These are phyloP conservation scores for Tiaroga cobitis DNA, from an alignment of 2,797 vertebrate genomes.

Conservation along the genomic window DNA sequence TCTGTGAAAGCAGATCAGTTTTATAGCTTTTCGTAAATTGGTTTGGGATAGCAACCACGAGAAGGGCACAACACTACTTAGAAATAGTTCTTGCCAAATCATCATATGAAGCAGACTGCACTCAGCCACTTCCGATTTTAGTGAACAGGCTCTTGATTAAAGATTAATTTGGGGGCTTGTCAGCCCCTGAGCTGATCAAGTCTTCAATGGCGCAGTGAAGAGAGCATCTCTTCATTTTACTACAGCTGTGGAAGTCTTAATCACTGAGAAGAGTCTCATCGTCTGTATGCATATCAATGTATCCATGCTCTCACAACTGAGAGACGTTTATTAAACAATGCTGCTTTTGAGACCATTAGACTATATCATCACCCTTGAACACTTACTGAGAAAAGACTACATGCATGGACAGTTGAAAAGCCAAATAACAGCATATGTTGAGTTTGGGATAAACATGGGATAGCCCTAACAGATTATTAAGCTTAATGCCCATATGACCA, in stretches of 20 bases:
- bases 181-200: slow-evolving; percentile 50
- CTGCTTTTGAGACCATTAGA: background rate
- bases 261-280: slow-evolving; percentile 32
- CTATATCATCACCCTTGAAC: background rate
- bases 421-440: background rate
- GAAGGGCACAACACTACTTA: background rate
- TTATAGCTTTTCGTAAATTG: slow-evolving; percentile 24
- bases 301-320: slow-evolving; percentile 24
- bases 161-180: slow-evolving; percentile 51
- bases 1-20: slow-evolving; percentile 24
- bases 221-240: slow-evolving; percentile 45
- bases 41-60: background rate
- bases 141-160: slow-evolving; percentile 56
- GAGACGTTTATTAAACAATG: slow-evolving; percentile 34
- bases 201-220: slow-evolving; percentile 26
- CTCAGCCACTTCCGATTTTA: slow-evolving; percentile 27
- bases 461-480: background rate
- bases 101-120: slow-evolving; percentile 17
- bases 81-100: slow-evolving; percentile 13
- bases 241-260: slow-evolving; percentile 43
- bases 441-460: background rate
- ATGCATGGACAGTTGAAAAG: background rate
- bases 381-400: background rate
- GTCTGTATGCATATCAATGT: slow-evolving; percentile 26
- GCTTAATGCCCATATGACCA: background rate